Evolutionary conservation across 2,797 vertebrate genomes (phyloP).

Genomic region (Tauraco hartlaubi): DNA sequence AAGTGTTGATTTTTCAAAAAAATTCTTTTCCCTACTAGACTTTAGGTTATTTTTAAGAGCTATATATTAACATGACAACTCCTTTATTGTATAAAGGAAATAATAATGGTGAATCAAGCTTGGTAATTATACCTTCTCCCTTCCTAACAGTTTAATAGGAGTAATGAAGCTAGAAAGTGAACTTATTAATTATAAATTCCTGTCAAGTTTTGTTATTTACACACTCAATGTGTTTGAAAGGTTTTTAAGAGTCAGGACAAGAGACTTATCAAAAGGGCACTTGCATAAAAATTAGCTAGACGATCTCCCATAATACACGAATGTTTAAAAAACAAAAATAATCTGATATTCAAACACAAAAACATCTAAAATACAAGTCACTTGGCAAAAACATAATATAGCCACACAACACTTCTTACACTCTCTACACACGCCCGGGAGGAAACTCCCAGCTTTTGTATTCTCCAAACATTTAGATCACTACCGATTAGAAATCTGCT

Average conservation of each 20-base stretch:
- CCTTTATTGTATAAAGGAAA: neutral
- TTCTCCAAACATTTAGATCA: neutral
- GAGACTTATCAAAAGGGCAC: neutral
- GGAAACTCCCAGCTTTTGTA: neutral
- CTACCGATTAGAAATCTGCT: neutral
- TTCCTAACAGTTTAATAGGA: neutral
- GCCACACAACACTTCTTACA: neutral
- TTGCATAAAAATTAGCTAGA: neutral
- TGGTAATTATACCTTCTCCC: neutral
- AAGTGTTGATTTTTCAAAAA: neutral
- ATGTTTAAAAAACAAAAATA: neutral
- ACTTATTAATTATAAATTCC: neutral
- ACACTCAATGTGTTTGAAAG: neutral
- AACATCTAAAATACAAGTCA: neutral
- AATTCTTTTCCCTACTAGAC: neutral
- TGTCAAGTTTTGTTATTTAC: neutral
- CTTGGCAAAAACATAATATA: neutral
- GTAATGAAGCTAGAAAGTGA: neutral
- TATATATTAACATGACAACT: neutral
- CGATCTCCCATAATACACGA: neutral
- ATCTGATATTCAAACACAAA: neutral
- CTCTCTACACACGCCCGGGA: neutral
- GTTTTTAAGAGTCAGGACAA: neutral
- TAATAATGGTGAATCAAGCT: neutral
- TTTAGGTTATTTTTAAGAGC: neutral